These are phyloP conservation scores for Drosophila prostipennis DNA, from an alignment of 2,888 invertebrate genomes.

Conservation along the genomic window DNA sequence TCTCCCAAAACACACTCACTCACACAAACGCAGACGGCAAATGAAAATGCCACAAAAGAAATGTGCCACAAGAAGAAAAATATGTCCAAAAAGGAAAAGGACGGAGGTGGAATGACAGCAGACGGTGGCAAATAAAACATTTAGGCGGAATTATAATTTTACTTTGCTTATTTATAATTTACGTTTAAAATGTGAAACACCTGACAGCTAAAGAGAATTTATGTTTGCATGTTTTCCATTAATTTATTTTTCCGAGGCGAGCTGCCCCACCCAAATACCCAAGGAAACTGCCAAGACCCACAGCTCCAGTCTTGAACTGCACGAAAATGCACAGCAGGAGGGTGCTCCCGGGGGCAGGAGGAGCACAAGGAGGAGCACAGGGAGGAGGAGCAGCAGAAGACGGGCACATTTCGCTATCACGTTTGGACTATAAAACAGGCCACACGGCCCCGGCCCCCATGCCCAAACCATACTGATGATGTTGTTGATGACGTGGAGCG, in stretches of 20 bases:
- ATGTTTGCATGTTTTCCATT: slow-evolving; percentile 82
- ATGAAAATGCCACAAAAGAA: slow-evolving; percentile 57
- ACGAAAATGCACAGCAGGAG: slow-evolving; percentile 53
- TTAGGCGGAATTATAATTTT: slow-evolving; percentile 76
- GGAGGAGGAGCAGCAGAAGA: slow-evolving; percentile 10
- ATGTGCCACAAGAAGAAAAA: slow-evolving; percentile 39
- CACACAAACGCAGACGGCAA: slow-evolving; percentile 20
- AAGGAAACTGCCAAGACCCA: slow-evolving; percentile 52
- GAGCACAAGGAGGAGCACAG: neutral
- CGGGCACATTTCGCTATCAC: slow-evolving; percentile 70
- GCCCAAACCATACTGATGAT: slow-evolving; percentile 61
- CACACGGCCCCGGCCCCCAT: slow-evolving; percentile 3
- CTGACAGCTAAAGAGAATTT: slow-evolving; percentile 82
- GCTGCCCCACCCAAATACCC: slow-evolving; percentile 17
- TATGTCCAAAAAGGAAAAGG: slow-evolving; percentile 16
- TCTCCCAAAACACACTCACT: slow-evolving; percentile 50
- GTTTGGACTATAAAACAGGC: slow-evolving; percentile 76
- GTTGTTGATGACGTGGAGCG: slow-evolving; percentile 76
- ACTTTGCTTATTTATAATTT: slow-evolving; percentile 75
- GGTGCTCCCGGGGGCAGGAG: slow-evolving; percentile 7
- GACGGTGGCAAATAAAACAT: slow-evolving; percentile 75
- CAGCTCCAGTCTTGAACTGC: slow-evolving; percentile 38
- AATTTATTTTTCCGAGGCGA: slow-evolving; percentile 76
- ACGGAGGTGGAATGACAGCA: slow-evolving; percentile 44
- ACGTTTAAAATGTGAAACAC: slow-evolving; percentile 80